Evolutionary conservation across 2,888 invertebrate genomes (phyloP).

Genomic region (Biston stratarius): DNA sequence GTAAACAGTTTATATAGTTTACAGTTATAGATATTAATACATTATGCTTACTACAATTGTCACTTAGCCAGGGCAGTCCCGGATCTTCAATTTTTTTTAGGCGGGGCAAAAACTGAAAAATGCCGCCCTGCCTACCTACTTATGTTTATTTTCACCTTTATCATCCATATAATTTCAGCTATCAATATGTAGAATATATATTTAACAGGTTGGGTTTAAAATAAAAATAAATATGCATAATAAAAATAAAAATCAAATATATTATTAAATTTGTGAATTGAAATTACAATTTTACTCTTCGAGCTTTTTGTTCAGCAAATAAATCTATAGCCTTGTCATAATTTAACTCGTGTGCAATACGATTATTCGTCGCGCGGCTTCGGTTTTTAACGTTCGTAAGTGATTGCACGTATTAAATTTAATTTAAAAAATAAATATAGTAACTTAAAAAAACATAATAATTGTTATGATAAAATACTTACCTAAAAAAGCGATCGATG

Average conservation of each 20-base stretch:
- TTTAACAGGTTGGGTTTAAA: background rate
- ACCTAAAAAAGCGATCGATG: too few relatives aligned
- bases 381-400: constrained; percentile 31
- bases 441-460: too few relatives aligned
- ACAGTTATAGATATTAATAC: too few relatives aligned
- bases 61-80: too few relatives aligned
- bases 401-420: constrained; percentile 2
- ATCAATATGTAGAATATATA: background rate
- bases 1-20: too few relatives aligned
- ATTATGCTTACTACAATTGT: too few relatives aligned
- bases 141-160: constrained; percentile 26
- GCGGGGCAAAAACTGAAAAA: constrained; percentile 11
- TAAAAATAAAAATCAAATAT: constrained; percentile 1
- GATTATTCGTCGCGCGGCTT: constrained; percentile 47
- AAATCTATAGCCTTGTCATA: constrained; percentile 41
- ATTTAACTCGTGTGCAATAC: constrained; percentile 41
- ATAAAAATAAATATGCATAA: too few relatives aligned
- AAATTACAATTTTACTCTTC: constrained; percentile 39
- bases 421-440: too few relatives aligned
- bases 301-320: constrained; percentile 42
- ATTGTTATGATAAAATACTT: too few relatives aligned
- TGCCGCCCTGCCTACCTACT: constrained; percentile 27
- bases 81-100: constrained; percentile 8
- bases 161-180: constrained; percentile 32
- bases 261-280: constrained; percentile 27